Evolutionary conservation across 2,888 invertebrate genomes (phyloP), one percentile per base, ranked within the genome.

Genomic region (Agonopterix arenella): DNA sequence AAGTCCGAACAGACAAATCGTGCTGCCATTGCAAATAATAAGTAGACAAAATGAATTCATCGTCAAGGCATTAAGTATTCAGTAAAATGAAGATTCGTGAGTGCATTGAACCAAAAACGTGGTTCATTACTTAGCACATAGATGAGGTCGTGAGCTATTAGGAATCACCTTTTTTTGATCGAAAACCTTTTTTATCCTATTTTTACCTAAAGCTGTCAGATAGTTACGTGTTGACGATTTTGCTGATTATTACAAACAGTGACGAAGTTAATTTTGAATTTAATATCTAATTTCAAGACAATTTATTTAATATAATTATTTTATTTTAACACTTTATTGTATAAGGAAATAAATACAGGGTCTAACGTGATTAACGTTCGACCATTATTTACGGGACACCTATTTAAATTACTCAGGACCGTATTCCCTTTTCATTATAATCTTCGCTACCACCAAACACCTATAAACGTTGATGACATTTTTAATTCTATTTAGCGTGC

Each of bases 81-180:
- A 76, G 76, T 70, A 76, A 82, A 80, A 78, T 78, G 74, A 75
- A 70, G 68, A 79, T 76, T 75, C 80, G 77, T 78, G 84, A 82
- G 88, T 84, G 84, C 86, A 82, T 80, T 85, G 86, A 86, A 88
- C 88, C 77, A 83, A 78, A 82, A 80, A 80, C 85, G 86, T 85
- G 84, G 79, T 69, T 75, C 76, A 81, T 83, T 84, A 82, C 81
- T 83, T 82, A 80, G 73, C 79, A 80, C 76, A 72, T 70, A 75
- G 71, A 63, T 63, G 58, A 65, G 70, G 70, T 79, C 83, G 82
- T 81, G 83, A 80, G 74, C 71, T 40, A 40, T 40, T 40, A 10
- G 4, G 64, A 73, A 64, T 67, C 66, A 64, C 63, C 73, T 83
- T 83, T 83, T 82, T 82, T 74, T 73, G 68, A 69, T 65, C 66